Conservation (phyloP, 2,888 invertebrate species). For the Athalia cordata region DNA sequence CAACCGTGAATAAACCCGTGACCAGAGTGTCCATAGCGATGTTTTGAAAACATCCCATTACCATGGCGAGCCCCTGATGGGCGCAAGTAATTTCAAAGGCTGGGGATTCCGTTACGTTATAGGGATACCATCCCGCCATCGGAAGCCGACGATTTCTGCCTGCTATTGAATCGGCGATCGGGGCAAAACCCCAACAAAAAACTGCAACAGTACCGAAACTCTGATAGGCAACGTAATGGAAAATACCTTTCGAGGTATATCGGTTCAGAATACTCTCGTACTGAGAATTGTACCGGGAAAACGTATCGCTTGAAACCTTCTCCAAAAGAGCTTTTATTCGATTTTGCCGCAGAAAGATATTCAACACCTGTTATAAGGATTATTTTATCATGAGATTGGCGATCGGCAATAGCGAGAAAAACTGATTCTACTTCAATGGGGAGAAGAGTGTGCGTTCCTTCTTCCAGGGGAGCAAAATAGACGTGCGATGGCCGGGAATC, state of each 20-base stretch:
- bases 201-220: slow-evolving; percentile 55
- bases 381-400: neutral
- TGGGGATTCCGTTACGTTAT: slow-evolving; percentile 56
- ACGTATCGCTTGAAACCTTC: slow-evolving; percentile 50
- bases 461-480: slow-evolving; percentile 12
- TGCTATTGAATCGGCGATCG: slow-evolving; percentile 52
- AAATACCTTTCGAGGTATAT: slow-evolving; percentile 61
- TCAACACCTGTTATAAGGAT: slow-evolving; percentile 33
- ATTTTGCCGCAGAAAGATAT: slow-evolving; percentile 51
- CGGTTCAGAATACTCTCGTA: slow-evolving; percentile 52
- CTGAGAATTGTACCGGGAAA: slow-evolving; percentile 53
- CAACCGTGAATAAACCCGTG: slow-evolving; percentile 59
- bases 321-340: slow-evolving; percentile 57
- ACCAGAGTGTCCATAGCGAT: slow-evolving; percentile 62
- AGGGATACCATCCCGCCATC: slow-evolving; percentile 63
- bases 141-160: slow-evolving; percentile 55
- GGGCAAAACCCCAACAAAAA: slow-evolving; percentile 57
- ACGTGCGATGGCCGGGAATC: slow-evolving; percentile 60
- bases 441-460: neutral
- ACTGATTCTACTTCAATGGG: neutral
- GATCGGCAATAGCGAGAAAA: neutral
- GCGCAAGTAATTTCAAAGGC: slow-evolving; percentile 59
- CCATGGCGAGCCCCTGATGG: slow-evolving; percentile 56
- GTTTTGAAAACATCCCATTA: slow-evolving; percentile 59
- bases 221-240: slow-evolving; percentile 61